phyloP scores from a whole-genome alignment of 2,888 invertebrate species.

The Acholoe squamosa region DNA sequence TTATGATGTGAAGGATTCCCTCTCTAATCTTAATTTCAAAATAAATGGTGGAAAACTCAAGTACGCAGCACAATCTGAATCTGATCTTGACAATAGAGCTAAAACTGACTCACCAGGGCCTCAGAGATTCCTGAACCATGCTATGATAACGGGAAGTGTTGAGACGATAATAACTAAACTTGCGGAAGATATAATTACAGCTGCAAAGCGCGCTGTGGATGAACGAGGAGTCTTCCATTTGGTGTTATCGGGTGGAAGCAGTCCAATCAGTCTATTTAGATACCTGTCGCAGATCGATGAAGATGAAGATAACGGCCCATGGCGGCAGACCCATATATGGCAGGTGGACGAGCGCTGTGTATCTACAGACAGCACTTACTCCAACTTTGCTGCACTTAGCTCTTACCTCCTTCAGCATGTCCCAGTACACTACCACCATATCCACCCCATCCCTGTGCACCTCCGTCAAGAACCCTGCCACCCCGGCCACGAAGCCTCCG shows the following conservation, averaged over 20 bases:
- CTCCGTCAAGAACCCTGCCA: constrained; percentile 74
- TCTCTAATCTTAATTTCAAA: constrained; percentile 16
- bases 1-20: constrained; percentile 60
- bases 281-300: constrained; percentile 74
- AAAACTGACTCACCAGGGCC: not conserved
- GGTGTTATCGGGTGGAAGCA: constrained; percentile 80
- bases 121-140: constrained; percentile 72
- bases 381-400: constrained; percentile 78
- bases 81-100: too few relatives aligned
- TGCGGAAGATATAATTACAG: constrained; percentile 71
- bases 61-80: not conserved
- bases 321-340: constrained; percentile 80
- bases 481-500: constrained; percentile 69
- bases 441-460: constrained; percentile 81
- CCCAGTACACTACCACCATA: constrained; percentile 77
- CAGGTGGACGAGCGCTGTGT: constrained; percentile 82
- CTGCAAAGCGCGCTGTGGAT: constrained; percentile 70
- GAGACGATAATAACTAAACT: constrained; percentile 70
- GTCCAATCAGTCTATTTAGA: constrained; percentile 69
- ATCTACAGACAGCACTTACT: constrained; percentile 72
- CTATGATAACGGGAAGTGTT: constrained; percentile 70
- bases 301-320: constrained; percentile 74
- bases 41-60: not conserved
- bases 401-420: constrained; percentile 75
- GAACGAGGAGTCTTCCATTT: constrained; percentile 76